A percentile compares a stretch with the other conserved stretches of the same genome.
Conservation (phyloP, 2,797 vertebrate species). For the Orestias chungarensis region DNA sequence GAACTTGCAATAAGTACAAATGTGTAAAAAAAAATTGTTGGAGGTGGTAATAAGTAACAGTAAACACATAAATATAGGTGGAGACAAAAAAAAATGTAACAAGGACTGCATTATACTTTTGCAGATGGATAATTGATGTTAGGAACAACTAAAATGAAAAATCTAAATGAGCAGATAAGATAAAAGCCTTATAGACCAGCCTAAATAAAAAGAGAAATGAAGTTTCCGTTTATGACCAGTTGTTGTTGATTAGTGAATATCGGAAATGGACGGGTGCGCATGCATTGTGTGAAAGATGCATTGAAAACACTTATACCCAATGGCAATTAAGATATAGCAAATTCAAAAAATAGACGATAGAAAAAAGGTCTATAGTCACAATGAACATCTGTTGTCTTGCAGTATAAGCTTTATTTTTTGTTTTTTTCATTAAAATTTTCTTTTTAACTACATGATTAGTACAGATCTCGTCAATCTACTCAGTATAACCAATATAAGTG, state of each 20-base stretch:
- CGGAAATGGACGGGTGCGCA: no score
- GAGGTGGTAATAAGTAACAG: neutral
- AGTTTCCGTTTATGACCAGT: neutral
- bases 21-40: neutral
- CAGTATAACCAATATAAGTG: slow-evolving; percentile 10
- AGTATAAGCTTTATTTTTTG: neutral
- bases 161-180: neutral
- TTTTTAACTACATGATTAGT: slow-evolving; percentile 7
- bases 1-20: neutral
- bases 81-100: neutral
- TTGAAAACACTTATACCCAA: no score
- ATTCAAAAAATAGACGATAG: no score
- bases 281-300: no score
- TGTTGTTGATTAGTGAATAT: neutral
- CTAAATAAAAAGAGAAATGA: neutral
- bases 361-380: no score
- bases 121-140: no score
- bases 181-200: neutral
- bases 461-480: slow-evolving; percentile 16
- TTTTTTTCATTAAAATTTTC: neutral
- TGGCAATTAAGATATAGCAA: no score
- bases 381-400: neutral
- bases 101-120: no score
- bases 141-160: no score
- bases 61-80: neutral